These are phyloP conservation scores for Mycteria americana DNA, from an alignment of 2,797 vertebrate genomes.

Conservation along the genomic window DNA sequence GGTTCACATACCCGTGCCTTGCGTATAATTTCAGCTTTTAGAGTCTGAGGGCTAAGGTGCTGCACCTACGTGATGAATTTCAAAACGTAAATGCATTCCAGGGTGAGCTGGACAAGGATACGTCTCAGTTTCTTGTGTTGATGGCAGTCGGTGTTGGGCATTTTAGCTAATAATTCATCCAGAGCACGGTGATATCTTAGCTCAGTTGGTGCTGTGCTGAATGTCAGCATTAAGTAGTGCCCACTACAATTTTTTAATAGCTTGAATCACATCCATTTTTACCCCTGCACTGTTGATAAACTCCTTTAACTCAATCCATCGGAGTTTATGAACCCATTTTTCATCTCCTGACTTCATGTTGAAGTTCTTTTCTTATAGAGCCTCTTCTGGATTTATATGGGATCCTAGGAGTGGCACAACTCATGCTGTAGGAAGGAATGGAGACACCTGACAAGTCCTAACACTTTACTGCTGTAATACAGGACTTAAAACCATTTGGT, in stretches of 20 bases:
- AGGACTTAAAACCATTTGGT: background rate
- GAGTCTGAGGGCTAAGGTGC: background rate
- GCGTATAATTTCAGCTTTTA: background rate
- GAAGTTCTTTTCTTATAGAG: background rate
- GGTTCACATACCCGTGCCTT: background rate
- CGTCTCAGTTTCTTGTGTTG: background rate
- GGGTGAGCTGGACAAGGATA: background rate
- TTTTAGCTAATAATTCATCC: background rate
- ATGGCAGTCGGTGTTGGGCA: background rate
- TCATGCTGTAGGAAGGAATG: background rate
- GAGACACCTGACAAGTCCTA: background rate
- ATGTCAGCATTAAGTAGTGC: background rate
- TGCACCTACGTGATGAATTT: fast-evolving
- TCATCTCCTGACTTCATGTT: background rate
- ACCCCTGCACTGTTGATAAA: background rate
- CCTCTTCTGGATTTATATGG: background rate
- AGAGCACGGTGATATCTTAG: background rate
- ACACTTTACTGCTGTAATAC: background rate
- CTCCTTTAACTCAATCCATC: background rate
- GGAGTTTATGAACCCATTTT: background rate
- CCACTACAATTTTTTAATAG: background rate
- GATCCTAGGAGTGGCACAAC: background rate
- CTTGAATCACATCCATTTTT: background rate
- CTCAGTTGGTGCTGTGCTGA: background rate
- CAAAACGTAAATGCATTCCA: background rate